Percentiles rank a stretch among this genome's conserved stretches.
Conservation (phyloP, 2,888 invertebrate species). For the Elegia similella region DNA sequence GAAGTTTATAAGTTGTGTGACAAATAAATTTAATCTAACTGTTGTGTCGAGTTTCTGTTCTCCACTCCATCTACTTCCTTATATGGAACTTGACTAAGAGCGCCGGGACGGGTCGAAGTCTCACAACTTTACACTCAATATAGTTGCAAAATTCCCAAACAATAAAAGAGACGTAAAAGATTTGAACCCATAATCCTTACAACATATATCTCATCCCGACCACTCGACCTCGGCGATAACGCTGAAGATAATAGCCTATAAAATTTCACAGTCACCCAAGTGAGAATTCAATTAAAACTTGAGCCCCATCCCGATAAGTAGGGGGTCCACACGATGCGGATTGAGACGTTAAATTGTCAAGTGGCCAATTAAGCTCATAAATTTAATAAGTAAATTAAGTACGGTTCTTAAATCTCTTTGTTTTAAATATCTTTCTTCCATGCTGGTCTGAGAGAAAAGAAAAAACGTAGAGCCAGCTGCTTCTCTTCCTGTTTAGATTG, state of each 20-base stretch:
- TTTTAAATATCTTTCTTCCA: neutral
- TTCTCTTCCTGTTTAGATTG: too few relatives aligned
- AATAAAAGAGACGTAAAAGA: constrained; percentile 8
- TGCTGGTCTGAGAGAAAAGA: too few relatives aligned
- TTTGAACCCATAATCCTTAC: neutral
- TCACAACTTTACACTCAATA: too few relatives aligned
- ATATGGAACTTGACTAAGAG: too few relatives aligned
- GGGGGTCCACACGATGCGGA: constrained; percentile 26
- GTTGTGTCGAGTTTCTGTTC: too few relatives aligned
- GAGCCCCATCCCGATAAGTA: constrained; percentile 41
- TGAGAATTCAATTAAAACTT: constrained; percentile 64
- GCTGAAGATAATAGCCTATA: constrained; percentile 50
- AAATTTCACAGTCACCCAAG: constrained; percentile 55
- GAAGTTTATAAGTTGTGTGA: too few relatives aligned
- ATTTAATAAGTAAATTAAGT: neutral
- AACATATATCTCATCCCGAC: neutral
- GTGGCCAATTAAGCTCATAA: constrained; percentile 8
- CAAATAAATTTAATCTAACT: too few relatives aligned
- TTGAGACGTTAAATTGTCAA: constrained; percentile 16
- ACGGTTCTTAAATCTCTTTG: neutral
- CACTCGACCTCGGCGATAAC: constrained; percentile 34
- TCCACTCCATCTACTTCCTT: too few relatives aligned
- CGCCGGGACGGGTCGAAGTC: too few relatives aligned
- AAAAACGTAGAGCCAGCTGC: too few relatives aligned
- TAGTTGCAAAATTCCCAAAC: neutral